Evolutionary conservation across 2,113 vertebrate genomes (phyloP), one percentile per base, ranked within the genome.

Genomic region (Percopsis transmontana): DNA sequence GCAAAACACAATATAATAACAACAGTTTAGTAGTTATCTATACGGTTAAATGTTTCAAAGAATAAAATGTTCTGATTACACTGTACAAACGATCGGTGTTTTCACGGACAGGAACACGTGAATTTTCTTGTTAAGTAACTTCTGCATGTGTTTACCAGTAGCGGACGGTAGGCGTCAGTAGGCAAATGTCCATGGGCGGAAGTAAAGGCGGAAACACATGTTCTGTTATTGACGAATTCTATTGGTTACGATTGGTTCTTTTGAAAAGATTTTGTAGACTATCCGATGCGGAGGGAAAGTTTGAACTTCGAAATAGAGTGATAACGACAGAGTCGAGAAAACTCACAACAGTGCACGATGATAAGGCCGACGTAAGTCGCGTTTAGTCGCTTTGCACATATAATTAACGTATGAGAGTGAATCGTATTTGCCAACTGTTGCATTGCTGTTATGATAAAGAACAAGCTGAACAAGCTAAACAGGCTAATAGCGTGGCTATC

Each of bases 281-380:
- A 65, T 16, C 12, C 2, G 12, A 9, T 18, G 40, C 39, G 81
- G 87, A 87, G 87, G 87, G 91, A 90, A 86, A 61, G 71, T 91
- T 91, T 73, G 87, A 90, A 81, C 44, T 69, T 59, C 13, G 72
- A 56, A 10, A 56, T 33, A 52, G 33, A 62, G 27, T 38, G 58
- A 65, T 57, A 60, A 66, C 53, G 19, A 55, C 63, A 0, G 5
- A 2, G 38, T 2, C 41, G 5, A 50, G 18, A 61, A 41, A n/a
- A 24, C 23, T 1, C 27, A 68, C 56, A 62, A 52, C 67, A 44
- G 16, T 40, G 5, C n/a, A 87, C 42, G 8, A 92, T 92, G 90
- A 86, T 48, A 20, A 68, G 85, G 66, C 91, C 88, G 59, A 64
- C 20, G 92, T 93, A 66, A 90, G 91, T 89, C 39, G 0, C 11